Conservation (phyloP, 1,140 invertebrate genomes). For the Halyomorpha halys region DNA sequence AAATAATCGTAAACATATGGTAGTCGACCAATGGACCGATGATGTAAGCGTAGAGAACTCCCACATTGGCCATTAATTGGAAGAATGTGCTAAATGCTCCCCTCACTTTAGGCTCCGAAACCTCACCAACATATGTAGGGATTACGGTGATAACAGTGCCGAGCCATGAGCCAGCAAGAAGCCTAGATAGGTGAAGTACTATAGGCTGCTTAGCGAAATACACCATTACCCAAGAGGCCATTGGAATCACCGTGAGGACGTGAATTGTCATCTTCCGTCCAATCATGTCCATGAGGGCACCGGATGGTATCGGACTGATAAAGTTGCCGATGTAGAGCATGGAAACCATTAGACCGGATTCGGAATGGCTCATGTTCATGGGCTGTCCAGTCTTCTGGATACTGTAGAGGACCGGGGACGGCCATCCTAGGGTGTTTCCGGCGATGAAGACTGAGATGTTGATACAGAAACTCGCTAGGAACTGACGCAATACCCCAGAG, state of each 20-base stretch:
- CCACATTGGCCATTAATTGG: constrained; percentile 57
- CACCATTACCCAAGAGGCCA: constrained; percentile 25
- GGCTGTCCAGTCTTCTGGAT: constrained; percentile 38
- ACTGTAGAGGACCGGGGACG: constrained; percentile 50
- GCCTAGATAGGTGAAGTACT: constrained; percentile 46
- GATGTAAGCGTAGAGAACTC: constrained; percentile 62
- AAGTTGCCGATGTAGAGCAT: neutral
- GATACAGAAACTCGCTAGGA: neutral
- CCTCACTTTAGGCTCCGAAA: constrained; percentile 47
- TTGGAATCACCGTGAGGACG: constrained; percentile 41
- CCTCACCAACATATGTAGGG: constrained; percentile 52
- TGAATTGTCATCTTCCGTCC: constrained; percentile 61
- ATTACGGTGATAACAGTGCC: constrained; percentile 42
- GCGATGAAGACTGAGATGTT: constrained; percentile 16
- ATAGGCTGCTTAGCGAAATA: constrained; percentile 16
- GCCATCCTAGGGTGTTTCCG: constrained; percentile 63
- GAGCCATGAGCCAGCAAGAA: constrained; percentile 43
- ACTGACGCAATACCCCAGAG: neutral
- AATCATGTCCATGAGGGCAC: constrained; percentile 55
- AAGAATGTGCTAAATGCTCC: constrained; percentile 53
- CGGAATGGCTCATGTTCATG: constrained; percentile 20
- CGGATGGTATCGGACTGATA: constrained; percentile 27
- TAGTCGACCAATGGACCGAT: constrained; percentile 65
- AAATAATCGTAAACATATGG: constrained; percentile 50
- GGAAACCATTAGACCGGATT: neutral